These are phyloP conservation scores for Euura lappo DNA, from an alignment of 1,140 invertebrate genomes.

Conservation along the genomic window DNA sequence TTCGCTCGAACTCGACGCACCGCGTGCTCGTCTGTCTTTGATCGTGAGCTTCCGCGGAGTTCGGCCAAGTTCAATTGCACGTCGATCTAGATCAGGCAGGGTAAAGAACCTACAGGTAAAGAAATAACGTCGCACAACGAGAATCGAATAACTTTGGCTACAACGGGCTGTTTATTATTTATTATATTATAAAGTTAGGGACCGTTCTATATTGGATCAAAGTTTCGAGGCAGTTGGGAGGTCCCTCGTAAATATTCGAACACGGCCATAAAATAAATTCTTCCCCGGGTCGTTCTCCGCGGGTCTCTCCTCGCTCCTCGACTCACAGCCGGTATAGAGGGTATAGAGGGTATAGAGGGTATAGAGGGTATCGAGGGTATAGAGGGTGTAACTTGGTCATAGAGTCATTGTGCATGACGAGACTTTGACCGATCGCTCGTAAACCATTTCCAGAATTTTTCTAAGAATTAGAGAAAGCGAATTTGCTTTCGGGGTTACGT, in stretches of 20 bases:
- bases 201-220: conserved; percentile 2
- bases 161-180: not conserved
- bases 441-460: conserved; percentile 39
- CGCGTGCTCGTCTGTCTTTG: too few species aligned
- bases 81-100: not conserved
- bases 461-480: conserved; percentile 32
- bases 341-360: not conserved
- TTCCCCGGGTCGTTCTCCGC: not conserved
- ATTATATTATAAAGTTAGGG: not conserved
- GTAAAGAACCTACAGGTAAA: not conserved
- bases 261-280: conserved; percentile 38
- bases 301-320: too few species aligned
- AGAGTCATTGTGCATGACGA: conserved; percentile 41
- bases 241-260: conserved; percentile 13
- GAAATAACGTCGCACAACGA: not conserved
- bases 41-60: not conserved
- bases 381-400: conserved; percentile 33
- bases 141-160: conserved; percentile 3
- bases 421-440: conserved; percentile 46
- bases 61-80: not conserved
- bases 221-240: not conserved
- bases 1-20: too few species aligned
- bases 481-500: conserved; percentile 11
- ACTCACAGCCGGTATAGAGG: not conserved
- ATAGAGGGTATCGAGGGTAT: not conserved